phyloP scores from a whole-genome alignment of 2,113 vertebrate genomes.

The Scopus umbretta region DNA sequence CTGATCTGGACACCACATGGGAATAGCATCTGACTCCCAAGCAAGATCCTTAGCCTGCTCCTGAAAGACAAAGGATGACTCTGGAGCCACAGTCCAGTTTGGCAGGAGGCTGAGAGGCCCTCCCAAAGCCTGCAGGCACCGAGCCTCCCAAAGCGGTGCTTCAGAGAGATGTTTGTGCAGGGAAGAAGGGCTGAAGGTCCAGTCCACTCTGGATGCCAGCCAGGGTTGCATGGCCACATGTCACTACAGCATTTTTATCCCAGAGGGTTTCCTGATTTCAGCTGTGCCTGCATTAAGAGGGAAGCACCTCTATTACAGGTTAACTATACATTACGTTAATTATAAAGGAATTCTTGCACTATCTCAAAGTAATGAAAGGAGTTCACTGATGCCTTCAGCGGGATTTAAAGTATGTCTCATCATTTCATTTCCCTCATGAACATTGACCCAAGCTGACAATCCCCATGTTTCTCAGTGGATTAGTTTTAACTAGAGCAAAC shows the following conservation, averaged over 20 bases:
- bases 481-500: slow-evolving; percentile 3
- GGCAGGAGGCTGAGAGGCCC: neutral
- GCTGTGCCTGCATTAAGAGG: neutral
- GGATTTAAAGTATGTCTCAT: slow-evolving; percentile 23
- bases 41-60: neutral
- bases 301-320: neutral
- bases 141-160: neutral
- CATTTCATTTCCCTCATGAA: slow-evolving; percentile 9
- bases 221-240: neutral
- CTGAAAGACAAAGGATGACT: neutral
- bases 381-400: neutral
- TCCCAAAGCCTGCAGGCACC: neutral
- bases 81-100: neutral
- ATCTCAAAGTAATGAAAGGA: slow-evolving; percentile 20
- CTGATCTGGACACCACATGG: neutral
- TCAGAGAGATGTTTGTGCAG: neutral
- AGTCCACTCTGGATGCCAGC: neutral
- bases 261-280: neutral
- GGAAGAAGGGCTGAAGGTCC: neutral
- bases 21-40: neutral
- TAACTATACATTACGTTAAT: slow-evolving; percentile 30
- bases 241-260: neutral
- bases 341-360: neutral
- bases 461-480: neutral
- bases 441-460: neutral